Percentiles rank a stretch among this genome's conserved stretches.
Evolutionary conservation across 2,888 invertebrate genomes (phyloP).

Genomic region (Dasypogon diadema): DNA sequence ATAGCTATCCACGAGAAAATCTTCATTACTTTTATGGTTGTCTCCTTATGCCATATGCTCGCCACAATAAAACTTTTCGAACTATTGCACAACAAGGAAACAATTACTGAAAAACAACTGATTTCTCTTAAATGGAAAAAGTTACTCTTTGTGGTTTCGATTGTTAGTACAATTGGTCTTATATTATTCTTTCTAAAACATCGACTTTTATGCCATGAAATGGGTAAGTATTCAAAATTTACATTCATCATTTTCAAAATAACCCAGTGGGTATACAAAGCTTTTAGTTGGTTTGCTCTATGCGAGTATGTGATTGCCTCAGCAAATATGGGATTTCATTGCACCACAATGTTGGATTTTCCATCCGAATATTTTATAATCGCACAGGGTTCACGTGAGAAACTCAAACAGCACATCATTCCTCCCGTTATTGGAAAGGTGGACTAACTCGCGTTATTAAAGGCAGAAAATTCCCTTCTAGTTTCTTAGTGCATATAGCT

Average conservation of each 20-base stretch:
- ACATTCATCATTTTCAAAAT: too few species aligned
- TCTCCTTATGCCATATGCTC: slow-evolving; percentile 86
- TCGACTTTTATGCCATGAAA: slow-evolving; percentile 87
- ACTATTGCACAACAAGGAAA: slow-evolving; percentile 62
- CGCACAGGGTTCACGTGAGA: slow-evolving; percentile 71
- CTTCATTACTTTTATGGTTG: slow-evolving; percentile 91
- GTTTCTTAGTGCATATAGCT: slow-evolving; percentile 37
- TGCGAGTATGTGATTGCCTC: slow-evolving; percentile 93
- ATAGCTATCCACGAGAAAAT: slow-evolving; percentile 90
- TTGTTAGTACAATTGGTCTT: slow-evolving; percentile 84
- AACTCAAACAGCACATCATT: slow-evolving; percentile 62
- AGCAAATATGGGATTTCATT: slow-evolving; percentile 93
- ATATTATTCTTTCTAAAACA: slow-evolving; percentile 91
- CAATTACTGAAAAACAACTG: slow-evolving; percentile 68
- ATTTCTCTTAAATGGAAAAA: slow-evolving; percentile 76
- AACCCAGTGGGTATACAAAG: too few species aligned
- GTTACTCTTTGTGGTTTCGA: slow-evolving; percentile 80
- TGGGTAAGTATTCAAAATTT: slow-evolving; percentile 77
- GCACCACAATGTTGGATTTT: slow-evolving; percentile 88
- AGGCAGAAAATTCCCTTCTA: slow-evolving; percentile 29
- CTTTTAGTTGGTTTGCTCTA: slow-evolving; percentile 94
- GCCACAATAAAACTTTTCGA: slow-evolving; percentile 74
- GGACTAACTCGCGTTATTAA: slow-evolving; percentile 13
- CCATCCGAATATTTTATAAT: slow-evolving; percentile 84
- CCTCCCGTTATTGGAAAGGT: slow-evolving; percentile 15